Evolutionary conservation across 1,140 invertebrate species (phyloP), one percentile per base, ranked within the genome.

Genomic region (Cardiocondyla obscurior): DNA sequence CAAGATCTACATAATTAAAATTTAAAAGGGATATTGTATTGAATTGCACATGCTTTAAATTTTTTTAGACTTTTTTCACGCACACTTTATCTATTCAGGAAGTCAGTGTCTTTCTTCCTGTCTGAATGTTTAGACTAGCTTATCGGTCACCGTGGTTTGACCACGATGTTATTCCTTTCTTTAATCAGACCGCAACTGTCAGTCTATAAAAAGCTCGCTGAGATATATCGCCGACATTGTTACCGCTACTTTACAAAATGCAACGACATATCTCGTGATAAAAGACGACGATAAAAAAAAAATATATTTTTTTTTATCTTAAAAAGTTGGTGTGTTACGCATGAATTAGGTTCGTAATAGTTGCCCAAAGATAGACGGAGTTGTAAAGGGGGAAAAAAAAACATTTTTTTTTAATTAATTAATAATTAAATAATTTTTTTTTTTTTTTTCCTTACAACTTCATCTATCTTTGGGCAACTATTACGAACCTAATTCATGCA

Each of bases 11-110:
- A 73, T 28, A 73, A 73, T 73, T 4, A 0, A 28, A 28, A n/a
- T 58, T 16, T 42, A 14, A 10, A 22, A 51, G n/a, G 53, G 3
- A 36, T n/a, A 57, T 30, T 33, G 2, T 6, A 12, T 10, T 33
- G 2, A 3, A 12, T 10, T 33, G n/a, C 49, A 72, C n/a, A 49
- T 16, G 14, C 8, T 22, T 3, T 30, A 46, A 62, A 30, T 65
- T 65, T 14, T 22, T 8, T 7, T 4, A 62, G 42, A 60, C 44
- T 19, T 25, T 67, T 2, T 28, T 36, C 57, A 0, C 30, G 33
- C 16, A 14, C 19, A 53, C 33, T 51, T 77, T 65, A 77, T 77
- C 46, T 30, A 22, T 53, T 28, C 10, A 67, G 60, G 46, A 77
- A 53, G 44, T 55, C 16, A 16, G 58, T 30, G 14, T 49, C 33